Base-by-base conservation (phyloP, 2,888 invertebrate species). In the Geotrupes spiniger region DNA sequence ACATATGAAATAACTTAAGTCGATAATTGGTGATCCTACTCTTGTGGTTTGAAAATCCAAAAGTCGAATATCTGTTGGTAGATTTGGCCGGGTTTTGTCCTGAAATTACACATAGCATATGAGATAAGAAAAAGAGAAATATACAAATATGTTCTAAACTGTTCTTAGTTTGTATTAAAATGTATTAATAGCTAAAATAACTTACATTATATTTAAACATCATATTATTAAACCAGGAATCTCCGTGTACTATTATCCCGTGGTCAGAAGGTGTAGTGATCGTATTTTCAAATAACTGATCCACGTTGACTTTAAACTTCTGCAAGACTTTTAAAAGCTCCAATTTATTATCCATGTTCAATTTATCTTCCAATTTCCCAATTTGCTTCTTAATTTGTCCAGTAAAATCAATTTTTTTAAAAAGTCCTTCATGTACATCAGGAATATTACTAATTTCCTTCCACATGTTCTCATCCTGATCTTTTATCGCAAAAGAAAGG, bases 401-500 rank as follows among this genome's bases (percentile, higher is more conserved):
- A 21, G 21, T 21, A 21, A 21, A 21, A 21, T 6, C 21, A 3
- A 3, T 4, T 21, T 21, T 21, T 6, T 21, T 6, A 6, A 4
- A 21, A 6, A 21, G 3, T 21, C 6, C 4, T 21, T 21, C 4
- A 4, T 21, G 4, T 4, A 21, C 3, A n/a, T 5, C 6, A 2
- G 36, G 36, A 14, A 12, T 11, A 4, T 39, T 27, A 1, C 9
- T 17, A 6, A 39, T 12, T 39, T 26, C 9, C 12, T 21, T 11
- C 9, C 12, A 44, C 2, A 2, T 11, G 2, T 63, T 54, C 1
- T 60, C 61, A 15, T 62, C 39, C 37, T 61, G 57, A 36, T 64
- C 52, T 25, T 56, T 60, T 33, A 68, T 46, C 1, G 62, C 67
- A 16, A 62, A 59, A 0, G 65, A 65, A 2, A 64, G 64, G 62